phyloP scores from a whole-genome alignment of 1,140 invertebrate genomes.

The Whitmania pigra region DNA sequence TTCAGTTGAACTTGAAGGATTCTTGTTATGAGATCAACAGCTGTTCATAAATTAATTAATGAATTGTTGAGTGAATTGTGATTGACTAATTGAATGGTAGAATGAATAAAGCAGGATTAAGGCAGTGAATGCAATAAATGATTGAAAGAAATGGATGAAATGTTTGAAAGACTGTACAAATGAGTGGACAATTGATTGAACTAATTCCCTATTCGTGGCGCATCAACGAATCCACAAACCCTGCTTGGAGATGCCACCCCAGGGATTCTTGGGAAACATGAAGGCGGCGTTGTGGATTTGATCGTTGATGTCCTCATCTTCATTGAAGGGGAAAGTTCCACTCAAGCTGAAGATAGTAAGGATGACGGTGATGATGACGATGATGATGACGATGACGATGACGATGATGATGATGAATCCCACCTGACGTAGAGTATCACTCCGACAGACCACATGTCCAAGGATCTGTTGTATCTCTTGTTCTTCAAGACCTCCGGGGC shows the following conservation, averaged over 20 bases:
- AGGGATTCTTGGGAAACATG: constrained; percentile 68
- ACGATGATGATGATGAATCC: constrained; percentile 11
- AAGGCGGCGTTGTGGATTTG: constrained; percentile 98
- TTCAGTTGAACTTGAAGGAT: constrained; percentile 94
- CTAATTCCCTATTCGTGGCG: too few relatives aligned
- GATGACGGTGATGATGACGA: constrained; percentile 17
- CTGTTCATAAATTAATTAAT: constrained; percentile 48
- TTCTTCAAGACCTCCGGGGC: constrained; percentile 92
- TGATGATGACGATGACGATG: neutral
- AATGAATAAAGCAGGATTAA: neutral
- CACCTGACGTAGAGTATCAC: constrained; percentile 83
- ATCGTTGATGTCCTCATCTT: constrained; percentile 97
- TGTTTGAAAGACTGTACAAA: neutral
- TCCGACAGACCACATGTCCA: constrained; percentile 99
- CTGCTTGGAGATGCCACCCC: constrained; percentile 9
- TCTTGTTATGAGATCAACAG: constrained; percentile 94
- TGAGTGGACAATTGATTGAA: neutral
- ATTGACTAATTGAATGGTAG: neutral
- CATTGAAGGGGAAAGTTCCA: constrained; percentile 97
- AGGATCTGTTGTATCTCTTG: constrained; percentile 91
- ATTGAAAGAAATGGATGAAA: neutral
- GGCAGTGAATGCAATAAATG: neutral
- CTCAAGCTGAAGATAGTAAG: constrained; percentile 57
- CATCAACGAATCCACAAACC: neutral
- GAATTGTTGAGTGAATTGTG: constrained; percentile 25